These are phyloP conservation scores for Tapera naevia DNA, from an alignment of 2,797 vertebrate species.

Conservation along the genomic window DNA sequence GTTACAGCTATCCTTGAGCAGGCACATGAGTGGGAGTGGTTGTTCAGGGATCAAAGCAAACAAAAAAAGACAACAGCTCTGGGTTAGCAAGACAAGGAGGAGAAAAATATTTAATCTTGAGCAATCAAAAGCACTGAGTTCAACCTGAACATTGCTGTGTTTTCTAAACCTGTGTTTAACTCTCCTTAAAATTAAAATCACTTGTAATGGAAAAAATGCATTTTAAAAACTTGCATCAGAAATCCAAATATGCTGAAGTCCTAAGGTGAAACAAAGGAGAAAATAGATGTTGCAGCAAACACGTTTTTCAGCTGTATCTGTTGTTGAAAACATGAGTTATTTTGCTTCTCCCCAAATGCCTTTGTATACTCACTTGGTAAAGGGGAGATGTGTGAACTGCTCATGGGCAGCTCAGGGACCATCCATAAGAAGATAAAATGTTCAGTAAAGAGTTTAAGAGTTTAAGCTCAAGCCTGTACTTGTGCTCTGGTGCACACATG, in stretches of 20 bases:
- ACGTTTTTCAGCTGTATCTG: not conserved
- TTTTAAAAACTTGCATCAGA: not conserved
- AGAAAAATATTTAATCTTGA: constrained; percentile 40
- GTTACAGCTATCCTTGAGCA: not conserved
- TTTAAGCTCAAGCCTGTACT: not conserved
- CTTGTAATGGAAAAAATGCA: constrained; percentile 14
- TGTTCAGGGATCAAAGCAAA: not conserved
- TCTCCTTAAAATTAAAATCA: not conserved
- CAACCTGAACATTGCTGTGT: constrained; percentile 6
- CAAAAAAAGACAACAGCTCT: not conserved
- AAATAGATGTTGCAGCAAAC: not conserved
- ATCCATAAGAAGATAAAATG: not conserved
- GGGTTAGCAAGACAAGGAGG: not conserved
- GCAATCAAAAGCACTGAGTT: not conserved
- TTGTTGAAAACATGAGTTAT: not conserved
- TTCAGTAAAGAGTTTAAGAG: not conserved
- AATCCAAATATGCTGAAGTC: not conserved
- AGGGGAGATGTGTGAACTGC: not conserved
- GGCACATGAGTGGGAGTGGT: not conserved
- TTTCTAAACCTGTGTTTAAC: constrained; percentile 13
- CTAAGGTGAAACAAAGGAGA: not conserved
- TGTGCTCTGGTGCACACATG: not conserved
- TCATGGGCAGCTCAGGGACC: not conserved
- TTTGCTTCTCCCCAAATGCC: not conserved
- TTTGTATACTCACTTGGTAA: not conserved